Base-by-base conservation (phyloP, 1,140 invertebrate species). In the Bicyclus anynana region DNA sequence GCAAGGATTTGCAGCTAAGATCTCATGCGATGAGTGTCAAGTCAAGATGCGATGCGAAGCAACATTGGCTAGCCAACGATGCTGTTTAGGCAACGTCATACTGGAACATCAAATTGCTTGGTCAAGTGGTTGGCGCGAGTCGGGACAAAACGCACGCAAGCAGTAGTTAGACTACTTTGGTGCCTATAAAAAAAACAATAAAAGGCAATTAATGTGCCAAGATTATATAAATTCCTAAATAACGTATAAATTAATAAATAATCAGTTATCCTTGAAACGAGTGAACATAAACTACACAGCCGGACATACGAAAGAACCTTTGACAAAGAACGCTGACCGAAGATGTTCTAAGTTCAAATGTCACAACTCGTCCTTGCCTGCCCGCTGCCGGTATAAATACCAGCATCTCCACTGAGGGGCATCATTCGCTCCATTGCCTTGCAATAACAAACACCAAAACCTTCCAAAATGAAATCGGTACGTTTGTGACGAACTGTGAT, bases 391-490 rank as follows among this genome's bases (percentile, higher is more conserved):
- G 42, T 87, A 85, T 85, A 87, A 79, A 85, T 75, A 71, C 40
- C 44, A 21, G 42, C 26, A 48, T 65, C 64, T 44, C 67, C 27
- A 51, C 53, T 27, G 54, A 57, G 55, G 23, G 55, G 73, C 72
- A 83, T 84, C 82, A 87, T 80, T 87, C 78, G 69, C 62, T 81
- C 62, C 62, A 59, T 73, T 70, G 79, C 65, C 53, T 81, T 70
- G 48, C 61, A 60, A 61, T 68, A 63, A 61, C 63, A 59, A 49
- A 65, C 68, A 74, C 68, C 50, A 67, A 68, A 73, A 71, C 53
- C 59, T 59, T 63, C 51, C 69, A 77, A 84, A 83, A 87, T 87
- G 83, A 87, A 87, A 86, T 85, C 81, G 77, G 83, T 87, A 84
- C 70, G 80, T 83, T 66, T 42, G 23, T 26, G 23, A 23, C 21